These are phyloP conservation scores for Chlorocebus sabaeus DNA, from an alignment of 2,113 vertebrate genomes.

Conservation along the genomic window DNA sequence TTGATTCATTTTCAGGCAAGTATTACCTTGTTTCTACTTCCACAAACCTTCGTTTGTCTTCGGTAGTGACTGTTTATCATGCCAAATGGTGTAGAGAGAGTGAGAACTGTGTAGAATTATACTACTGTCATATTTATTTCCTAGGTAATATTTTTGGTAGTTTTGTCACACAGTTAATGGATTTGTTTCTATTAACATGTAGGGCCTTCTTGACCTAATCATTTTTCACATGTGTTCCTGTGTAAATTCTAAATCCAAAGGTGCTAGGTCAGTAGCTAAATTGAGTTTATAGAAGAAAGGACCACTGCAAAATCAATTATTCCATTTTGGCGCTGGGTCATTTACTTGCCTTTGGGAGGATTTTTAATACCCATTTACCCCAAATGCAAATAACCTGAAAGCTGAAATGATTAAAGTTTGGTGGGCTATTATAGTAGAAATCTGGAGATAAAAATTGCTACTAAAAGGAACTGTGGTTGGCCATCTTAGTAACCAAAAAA, in stretches of 20 bases:
- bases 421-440: neutral
- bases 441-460: slow-evolving; percentile 20
- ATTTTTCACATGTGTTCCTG: slow-evolving; percentile 40
- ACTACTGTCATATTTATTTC: slow-evolving; percentile 50
- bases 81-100: slow-evolving; percentile 41
- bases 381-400: slow-evolving; percentile 40
- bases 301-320: slow-evolving; percentile 6
- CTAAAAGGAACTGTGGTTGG: neutral
- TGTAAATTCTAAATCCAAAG: slow-evolving; percentile 57
- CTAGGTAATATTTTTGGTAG: slow-evolving; percentile 34
- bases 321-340: neutral
- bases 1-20: slow-evolving; percentile 61
- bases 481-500: slow-evolving; percentile 20
- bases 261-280: slow-evolving; percentile 1
- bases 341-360: slow-evolving; percentile 12
- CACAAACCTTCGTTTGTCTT: slow-evolving; percentile 48
- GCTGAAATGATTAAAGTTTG: slow-evolving; percentile 4
- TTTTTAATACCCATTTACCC: slow-evolving; percentile 22
- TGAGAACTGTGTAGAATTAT: slow-evolving; percentile 43
- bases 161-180: slow-evolving; percentile 57
- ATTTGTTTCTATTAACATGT: slow-evolving; percentile 63
- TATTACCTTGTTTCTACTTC: slow-evolving; percentile 42
- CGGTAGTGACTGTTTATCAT: slow-evolving; percentile 37
- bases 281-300: slow-evolving; percentile 17
- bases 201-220: slow-evolving; percentile 52